Evolutionary conservation across 2,113 vertebrate genomes (phyloP).

Genomic region (Phocoena phocoena): DNA sequence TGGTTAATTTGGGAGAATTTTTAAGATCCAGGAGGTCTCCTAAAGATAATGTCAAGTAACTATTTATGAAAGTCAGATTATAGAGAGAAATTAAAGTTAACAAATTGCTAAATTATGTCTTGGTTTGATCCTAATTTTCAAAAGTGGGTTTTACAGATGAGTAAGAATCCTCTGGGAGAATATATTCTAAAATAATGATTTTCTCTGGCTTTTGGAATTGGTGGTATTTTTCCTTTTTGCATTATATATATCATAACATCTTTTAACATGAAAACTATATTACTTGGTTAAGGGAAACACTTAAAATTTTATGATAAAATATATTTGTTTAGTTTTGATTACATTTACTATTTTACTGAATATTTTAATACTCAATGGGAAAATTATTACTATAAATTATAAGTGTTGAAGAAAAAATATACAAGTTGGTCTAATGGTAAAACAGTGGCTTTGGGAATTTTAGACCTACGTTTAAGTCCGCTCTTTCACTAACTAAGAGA

Average conservation of each 20-base stretch:
- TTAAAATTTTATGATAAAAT: neutral
- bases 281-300: neutral
- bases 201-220: neutral
- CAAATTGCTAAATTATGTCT: neutral
- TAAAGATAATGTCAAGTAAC: neutral
- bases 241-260: neutral
- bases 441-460: neutral
- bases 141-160: neutral
- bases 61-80: neutral
- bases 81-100: neutral
- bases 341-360: neutral
- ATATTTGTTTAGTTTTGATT: neutral
- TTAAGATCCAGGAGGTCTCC: neutral
- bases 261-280: neutral
- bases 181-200: neutral
- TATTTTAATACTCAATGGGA: neutral
- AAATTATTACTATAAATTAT: neutral
- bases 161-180: neutral
- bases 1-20: neutral
- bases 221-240: neutral
- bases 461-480: neutral
- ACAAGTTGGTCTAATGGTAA: neutral
- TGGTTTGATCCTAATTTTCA: constrained; percentile 7
- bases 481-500: neutral
- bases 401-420: constrained; percentile 11